Base-by-base conservation (phyloP, 2,888 invertebrate species). In the Drosophila mettleri region DNA sequence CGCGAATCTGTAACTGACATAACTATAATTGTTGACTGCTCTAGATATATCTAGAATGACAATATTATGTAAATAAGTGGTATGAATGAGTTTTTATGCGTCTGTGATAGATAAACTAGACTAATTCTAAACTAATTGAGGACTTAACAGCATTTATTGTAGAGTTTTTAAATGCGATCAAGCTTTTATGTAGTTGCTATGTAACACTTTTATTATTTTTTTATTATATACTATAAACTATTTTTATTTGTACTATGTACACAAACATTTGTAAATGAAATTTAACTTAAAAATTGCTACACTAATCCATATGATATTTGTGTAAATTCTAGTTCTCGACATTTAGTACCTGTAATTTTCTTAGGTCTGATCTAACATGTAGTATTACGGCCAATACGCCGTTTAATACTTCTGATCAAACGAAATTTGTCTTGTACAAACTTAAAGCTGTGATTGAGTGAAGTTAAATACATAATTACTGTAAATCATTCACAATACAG, bases 401-500 rank as follows among this genome's bases (percentile, higher is more conserved):
- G 43, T 14, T 39, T 48, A 55, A 49, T 74, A 61, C 66, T 61
- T 58, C 16, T 59, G 53, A 72, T 33, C 36, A 61, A 74, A 41
- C 48, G 34, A 75, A 68, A 57, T 54, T 27, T 67, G 66, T 69
- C 54, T 62, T 71, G 58, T 63, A 80, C 53, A 78, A 78, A 77
- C 54, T 62, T 54, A n/a, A n/a, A 78, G 67, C 86, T 87, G 88
- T 87, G 83, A 86, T 88, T 73, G 63, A 82, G 58, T 67, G 69
- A 66, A 72, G 75, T 54, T 68, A 62, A 81, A 70, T 46, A 69
- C 60, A 74, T 22, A 51, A 52, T 58, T 36, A 58, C n/a, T 74
- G 78, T 74, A 86, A 86, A 76, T 75, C 63, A 73, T 75, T 64
- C 51, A 51, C 69, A 57, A 69, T 59, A 62, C 86, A 88, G 82